Conservation (phyloP, 2,888 invertebrate species). For the Lasioglossum morio region DNA sequence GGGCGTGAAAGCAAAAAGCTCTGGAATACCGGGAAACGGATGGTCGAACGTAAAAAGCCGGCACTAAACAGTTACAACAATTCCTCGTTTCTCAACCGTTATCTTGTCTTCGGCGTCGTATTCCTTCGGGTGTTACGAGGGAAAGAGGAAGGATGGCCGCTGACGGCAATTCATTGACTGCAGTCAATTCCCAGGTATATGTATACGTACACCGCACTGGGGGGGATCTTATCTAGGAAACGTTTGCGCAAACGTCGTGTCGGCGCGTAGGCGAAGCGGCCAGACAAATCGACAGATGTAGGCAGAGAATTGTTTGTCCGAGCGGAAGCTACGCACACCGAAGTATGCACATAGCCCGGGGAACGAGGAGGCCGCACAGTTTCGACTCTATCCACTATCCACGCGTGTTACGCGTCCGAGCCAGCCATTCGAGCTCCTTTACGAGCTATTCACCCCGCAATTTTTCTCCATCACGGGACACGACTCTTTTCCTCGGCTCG, state of each 20-base stretch:
- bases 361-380: slow-evolving; percentile 52
- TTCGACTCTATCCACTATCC: slow-evolving; percentile 51
- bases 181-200: slow-evolving; percentile 29
- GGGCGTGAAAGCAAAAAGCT: neutral
- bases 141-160: neutral
- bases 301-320: slow-evolving; percentile 81
- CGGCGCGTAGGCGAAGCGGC: slow-evolving; percentile 65
- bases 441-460: slow-evolving; percentile 12
- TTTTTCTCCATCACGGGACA: neutral
- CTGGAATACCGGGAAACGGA: neutral
- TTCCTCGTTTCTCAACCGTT: slow-evolving; percentile 15
- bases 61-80: slow-evolving; percentile 9
- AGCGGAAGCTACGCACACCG: slow-evolving; percentile 79
- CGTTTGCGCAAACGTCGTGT: slow-evolving; percentile 66
- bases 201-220: neutral
- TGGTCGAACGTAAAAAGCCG: neutral
- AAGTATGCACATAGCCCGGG: slow-evolving; percentile 68
- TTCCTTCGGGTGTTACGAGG: neutral
- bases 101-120: slow-evolving; percentile 9
- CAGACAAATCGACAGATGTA: slow-evolving; percentile 75
- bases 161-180: slow-evolving; percentile 51
- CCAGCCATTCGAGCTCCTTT: slow-evolving; percentile 34
- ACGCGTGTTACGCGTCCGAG: slow-evolving; percentile 52
- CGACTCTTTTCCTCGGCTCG: neutral
- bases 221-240: slow-evolving; percentile 53